Evolutionary conservation across 2,797 vertebrate species (phyloP), one percentile per base, ranked within the genome.

Genomic region (Myotis myotis): DNA sequence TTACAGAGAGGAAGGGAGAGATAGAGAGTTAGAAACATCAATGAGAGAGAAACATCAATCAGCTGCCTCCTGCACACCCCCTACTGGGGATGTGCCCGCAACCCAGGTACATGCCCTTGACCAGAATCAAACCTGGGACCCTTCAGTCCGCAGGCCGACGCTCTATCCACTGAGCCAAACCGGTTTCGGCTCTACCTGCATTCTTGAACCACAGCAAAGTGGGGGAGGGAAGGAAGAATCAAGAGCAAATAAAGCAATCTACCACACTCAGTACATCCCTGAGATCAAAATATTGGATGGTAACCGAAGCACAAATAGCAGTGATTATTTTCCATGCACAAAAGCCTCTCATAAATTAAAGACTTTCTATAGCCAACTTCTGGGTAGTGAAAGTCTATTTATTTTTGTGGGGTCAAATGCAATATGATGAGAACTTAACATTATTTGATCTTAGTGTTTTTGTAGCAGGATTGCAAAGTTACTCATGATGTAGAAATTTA

Each of bases 391-490:
- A 95, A 84, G 8, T 83, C 22, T 66, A 30, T 89, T 80, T 71
- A 28, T 92, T 78, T 92, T 57, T 41, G 30, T 57, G n/a, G 8
- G 25, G 64, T 60, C 41, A 79, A 89, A 70, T 57, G 44, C 66
- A 94, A 33, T 75, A 36, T 25, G 6, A 84, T 90, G 9, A 87
- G 47, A 76, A 66, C 36, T 41, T 71, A 89, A 44, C 7, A 60
- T 93, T 64, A 80, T 71, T 71, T 82, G 38, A 80, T 90, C 13
- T 89, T 53, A 55, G 23, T 85, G 30, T 94, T 96, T 88, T 86
- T 28, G 11, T 81, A 55, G 64, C 41, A 62, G 33, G 33, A 25
- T 86, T 89, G 41, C 68, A 93, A 79, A 97, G 72, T 72, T 78
- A 84, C 23, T 85, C 25, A 33, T 38, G 19, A 62, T 64, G 74